Conservation (phyloP, 2,888 invertebrate genomes). For the Brachynemurus nebulosus region DNA sequence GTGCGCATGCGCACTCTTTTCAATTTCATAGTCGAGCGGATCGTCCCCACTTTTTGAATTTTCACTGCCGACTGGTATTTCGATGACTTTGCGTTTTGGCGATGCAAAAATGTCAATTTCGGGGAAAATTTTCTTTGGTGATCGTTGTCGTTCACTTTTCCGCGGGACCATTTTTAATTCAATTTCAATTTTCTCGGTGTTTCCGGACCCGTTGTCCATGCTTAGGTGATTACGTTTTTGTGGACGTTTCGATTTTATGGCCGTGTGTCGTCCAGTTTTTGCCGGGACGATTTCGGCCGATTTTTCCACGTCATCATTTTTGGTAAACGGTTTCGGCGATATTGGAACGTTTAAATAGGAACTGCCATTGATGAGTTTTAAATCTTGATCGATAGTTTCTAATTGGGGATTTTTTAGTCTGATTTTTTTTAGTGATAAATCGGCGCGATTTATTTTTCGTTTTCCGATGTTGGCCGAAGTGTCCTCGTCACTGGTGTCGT, state of each 20-base stretch:
- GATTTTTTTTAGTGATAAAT: too few relatives aligned
- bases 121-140: conserved; percentile 9
- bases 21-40: not conserved
- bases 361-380: not conserved
- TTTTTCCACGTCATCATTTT: not conserved
- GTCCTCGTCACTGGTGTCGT: not conserved
- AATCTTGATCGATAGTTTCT: conserved; percentile 7
- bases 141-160: conserved; percentile 9
- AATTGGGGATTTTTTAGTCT: too few relatives aligned
- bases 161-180: conserved; percentile 6
- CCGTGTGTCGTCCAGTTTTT: conserved; percentile 9
- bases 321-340: not conserved
- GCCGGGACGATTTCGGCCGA: not conserved
- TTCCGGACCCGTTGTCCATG: not conserved
- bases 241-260: conserved; percentile 9
- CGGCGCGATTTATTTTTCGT: too few relatives aligned
- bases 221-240: conserved; percentile 6
- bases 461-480: too few relatives aligned
- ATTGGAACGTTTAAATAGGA: too few relatives aligned
- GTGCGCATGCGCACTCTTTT: not conserved
- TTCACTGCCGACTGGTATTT: not conserved
- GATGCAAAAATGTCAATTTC: conserved; percentile 8
- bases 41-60: not conserved
- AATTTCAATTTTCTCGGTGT: conserved; percentile 6
- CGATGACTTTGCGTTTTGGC: conserved; percentile 4